These are phyloP conservation scores for Rynchops niger DNA, from an alignment of 2,113 vertebrate species.

Conservation along the genomic window DNA sequence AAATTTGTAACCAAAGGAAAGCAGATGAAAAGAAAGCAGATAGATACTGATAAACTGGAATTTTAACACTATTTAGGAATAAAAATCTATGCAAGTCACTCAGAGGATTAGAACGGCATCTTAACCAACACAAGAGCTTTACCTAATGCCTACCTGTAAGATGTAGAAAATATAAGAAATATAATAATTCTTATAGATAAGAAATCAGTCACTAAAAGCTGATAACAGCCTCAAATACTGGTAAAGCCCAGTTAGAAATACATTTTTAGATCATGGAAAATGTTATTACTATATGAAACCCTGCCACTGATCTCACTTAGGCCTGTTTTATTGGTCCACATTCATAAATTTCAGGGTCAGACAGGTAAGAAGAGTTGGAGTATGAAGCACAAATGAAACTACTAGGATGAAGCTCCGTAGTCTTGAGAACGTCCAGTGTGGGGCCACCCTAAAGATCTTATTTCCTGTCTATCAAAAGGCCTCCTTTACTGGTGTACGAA, in stretches of 20 bases:
- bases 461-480: not conserved
- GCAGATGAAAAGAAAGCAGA: not conserved
- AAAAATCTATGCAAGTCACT: not conserved
- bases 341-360: not conserved
- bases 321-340: not conserved
- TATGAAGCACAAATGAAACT: conserved; percentile 4
- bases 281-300: not conserved
- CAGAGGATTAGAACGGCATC: not conserved
- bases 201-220: not conserved
- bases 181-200: not conserved
- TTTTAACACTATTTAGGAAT: not conserved
- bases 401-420: not conserved
- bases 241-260: conserved; percentile 47
- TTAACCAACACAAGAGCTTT: not conserved
- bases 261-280: not conserved
- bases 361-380: not conserved
- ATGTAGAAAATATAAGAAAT: not conserved
- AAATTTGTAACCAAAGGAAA: not conserved
- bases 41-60: not conserved
- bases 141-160: not conserved
- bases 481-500: not conserved
- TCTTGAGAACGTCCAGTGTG: not conserved
- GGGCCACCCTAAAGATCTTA: not conserved
- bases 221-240: conserved; percentile 38
- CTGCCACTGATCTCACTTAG: not conserved